These are phyloP conservation scores for Fukomys damarensis DNA, from an alignment of 2,113 vertebrate species.

Conservation along the genomic window DNA sequence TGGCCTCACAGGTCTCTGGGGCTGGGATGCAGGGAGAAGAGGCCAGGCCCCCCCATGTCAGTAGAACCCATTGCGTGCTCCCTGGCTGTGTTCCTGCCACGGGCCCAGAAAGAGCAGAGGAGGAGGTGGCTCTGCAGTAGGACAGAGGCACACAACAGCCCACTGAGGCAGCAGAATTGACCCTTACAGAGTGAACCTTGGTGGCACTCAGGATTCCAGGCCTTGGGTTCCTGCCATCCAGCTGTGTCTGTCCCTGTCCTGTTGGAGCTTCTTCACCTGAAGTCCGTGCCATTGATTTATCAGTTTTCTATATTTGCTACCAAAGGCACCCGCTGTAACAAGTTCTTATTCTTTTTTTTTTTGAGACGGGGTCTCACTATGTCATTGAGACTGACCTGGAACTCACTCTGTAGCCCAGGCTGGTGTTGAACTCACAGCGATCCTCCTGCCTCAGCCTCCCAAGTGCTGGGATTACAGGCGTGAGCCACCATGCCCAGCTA, in stretches of 20 bases:
- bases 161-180: background rate
- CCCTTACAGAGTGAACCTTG: background rate
- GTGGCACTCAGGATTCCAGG: background rate
- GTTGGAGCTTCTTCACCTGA: background rate
- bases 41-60: no score
- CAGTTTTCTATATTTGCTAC: background rate
- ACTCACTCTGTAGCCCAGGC: no score
- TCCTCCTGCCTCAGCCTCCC: no score
- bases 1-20: background rate
- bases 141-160: background rate
- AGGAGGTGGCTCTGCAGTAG: no score
- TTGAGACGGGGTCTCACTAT: no score
- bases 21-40: background rate
- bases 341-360: background rate
- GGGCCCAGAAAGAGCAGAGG: background rate
- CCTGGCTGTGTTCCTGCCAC: background rate
- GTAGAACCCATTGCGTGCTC: rapidly evolving
- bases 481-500: no score
- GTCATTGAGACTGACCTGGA: no score
- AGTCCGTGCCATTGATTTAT: background rate
- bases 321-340: background rate
- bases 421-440: no score
- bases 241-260: background rate
- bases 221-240: background rate
- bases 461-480: no score